These are phyloP conservation scores for Ostrea denselamellosa DNA, from an alignment of 1,140 invertebrate genomes.

Conservation along the genomic window DNA sequence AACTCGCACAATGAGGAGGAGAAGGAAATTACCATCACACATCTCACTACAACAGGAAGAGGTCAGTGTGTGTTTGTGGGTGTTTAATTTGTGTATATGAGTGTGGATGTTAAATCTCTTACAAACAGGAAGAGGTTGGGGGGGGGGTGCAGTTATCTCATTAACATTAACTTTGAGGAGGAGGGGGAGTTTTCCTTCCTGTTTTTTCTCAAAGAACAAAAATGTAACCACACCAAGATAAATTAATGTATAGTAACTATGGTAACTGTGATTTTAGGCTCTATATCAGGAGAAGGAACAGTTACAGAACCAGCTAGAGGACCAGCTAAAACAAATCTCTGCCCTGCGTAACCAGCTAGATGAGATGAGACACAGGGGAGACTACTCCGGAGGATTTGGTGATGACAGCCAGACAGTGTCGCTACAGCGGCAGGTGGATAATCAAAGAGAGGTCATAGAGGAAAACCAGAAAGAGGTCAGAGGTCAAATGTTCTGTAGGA, in stretches of 20 bases:
- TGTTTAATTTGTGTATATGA: too few species aligned
- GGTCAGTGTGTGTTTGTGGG: conserved; percentile 81
- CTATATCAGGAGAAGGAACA: conserved; percentile 88
- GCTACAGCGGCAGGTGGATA: conserved; percentile 64
- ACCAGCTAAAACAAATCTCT: conserved; percentile 89
- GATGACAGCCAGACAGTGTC: conserved; percentile 58
- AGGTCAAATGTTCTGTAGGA: neutral
- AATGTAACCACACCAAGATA: too few species aligned
- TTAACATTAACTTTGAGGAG: too few species aligned
- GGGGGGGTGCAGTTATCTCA: too few species aligned
- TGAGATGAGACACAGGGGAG: conserved; percentile 79
- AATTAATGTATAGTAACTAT: too few species aligned
- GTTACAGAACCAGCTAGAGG: conserved; percentile 87
- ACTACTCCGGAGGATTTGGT: conserved; percentile 43
- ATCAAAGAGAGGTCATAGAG: conserved; percentile 66
- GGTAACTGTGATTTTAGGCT: too few species aligned
- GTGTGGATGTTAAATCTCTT: too few species aligned
- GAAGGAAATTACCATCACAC: conserved; percentile 58
- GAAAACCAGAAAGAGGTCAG: conserved; percentile 69
- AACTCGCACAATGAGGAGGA: conserved; percentile 57
- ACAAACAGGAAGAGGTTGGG: too few species aligned
- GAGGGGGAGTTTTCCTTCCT: too few species aligned
- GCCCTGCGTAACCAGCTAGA: conserved; percentile 88
- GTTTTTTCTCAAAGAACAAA: too few species aligned
- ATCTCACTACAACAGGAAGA: conserved; percentile 58